These are phyloP conservation scores for Ellobius talpinus DNA, from an alignment of 2,113 vertebrate species.

Conservation along the genomic window DNA sequence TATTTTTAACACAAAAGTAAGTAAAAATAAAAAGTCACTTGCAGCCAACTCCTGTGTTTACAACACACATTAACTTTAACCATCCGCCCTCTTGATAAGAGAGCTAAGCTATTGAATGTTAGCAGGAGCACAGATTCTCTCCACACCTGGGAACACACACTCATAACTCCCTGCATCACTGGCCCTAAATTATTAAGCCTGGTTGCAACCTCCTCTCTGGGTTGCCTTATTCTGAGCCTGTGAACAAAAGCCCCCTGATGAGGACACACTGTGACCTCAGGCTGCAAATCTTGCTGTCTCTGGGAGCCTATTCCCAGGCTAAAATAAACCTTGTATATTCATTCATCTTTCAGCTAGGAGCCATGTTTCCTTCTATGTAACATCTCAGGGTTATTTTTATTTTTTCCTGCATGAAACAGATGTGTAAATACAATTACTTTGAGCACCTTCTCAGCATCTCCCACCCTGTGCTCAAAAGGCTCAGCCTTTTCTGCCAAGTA, in stretches of 20 bases:
- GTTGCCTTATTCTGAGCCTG: constrained; percentile 12
- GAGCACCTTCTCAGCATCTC: neutral
- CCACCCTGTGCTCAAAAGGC: neutral
- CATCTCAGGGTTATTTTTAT: neutral
- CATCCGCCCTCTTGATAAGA: neutral
- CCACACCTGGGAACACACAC: neutral
- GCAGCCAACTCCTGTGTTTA: neutral
- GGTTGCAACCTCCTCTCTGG: constrained; percentile 7
- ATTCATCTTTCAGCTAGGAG: neutral
- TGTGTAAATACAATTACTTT: neutral
- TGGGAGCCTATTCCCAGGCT: neutral
- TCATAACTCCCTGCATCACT: neutral
- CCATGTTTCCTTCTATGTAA: neutral
- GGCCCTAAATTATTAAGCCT: constrained; percentile 53
- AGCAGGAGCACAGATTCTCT: neutral
- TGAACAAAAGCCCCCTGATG: constrained; percentile 17
- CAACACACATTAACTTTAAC: neutral
- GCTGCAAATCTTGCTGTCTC: neutral
- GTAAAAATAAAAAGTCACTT: neutral
- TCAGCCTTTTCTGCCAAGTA: neutral
- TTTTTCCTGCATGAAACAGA: neutral
- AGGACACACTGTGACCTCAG: neutral
- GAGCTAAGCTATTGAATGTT: neutral
- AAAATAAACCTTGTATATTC: neutral
- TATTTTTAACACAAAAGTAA: neutral